Conservation (phyloP, 2,797 vertebrate species). For the Zalophus californianus region DNA sequence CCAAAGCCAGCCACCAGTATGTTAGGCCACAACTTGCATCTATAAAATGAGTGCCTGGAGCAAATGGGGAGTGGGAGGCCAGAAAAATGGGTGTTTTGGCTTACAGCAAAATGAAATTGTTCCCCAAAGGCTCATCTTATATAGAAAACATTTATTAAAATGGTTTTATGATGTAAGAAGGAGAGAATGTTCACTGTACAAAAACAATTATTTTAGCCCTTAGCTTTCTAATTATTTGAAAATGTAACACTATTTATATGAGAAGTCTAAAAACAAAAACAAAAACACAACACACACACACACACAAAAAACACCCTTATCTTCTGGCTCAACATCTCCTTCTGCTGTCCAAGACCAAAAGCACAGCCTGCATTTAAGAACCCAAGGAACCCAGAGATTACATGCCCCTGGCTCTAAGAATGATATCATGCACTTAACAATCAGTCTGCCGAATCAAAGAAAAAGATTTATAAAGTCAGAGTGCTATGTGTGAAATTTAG, state of each 20-base stretch:
- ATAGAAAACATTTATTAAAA: background rate
- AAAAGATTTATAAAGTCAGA: conserved; percentile 55
- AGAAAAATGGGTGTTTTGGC: background rate
- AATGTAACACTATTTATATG: conserved; percentile 45
- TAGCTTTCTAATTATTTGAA: conserved; percentile 49
- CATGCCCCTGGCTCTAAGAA: background rate
- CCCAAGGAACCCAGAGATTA: background rate
- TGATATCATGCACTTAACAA: background rate
- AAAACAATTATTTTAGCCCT: background rate
- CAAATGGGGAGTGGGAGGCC: background rate
- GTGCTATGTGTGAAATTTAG: conserved; percentile 28
- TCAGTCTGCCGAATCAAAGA: conserved; percentile 28
- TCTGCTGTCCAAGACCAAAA: conserved; percentile 29
- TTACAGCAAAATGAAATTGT: background rate
- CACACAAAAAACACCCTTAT: background rate
- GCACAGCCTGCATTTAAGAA: background rate
- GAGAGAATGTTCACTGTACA: background rate
- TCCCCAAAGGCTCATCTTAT: background rate
- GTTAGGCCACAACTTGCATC: background rate
- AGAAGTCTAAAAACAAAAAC: background rate
- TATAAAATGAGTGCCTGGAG: background rate
- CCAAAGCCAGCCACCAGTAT: background rate
- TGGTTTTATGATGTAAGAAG: background rate
- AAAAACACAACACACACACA: background rate
- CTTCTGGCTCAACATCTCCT: conserved; percentile 68